Conservation (phyloP, 53 echinoderm and acorn worm genomes). For the Crossaster papposus region DNA sequence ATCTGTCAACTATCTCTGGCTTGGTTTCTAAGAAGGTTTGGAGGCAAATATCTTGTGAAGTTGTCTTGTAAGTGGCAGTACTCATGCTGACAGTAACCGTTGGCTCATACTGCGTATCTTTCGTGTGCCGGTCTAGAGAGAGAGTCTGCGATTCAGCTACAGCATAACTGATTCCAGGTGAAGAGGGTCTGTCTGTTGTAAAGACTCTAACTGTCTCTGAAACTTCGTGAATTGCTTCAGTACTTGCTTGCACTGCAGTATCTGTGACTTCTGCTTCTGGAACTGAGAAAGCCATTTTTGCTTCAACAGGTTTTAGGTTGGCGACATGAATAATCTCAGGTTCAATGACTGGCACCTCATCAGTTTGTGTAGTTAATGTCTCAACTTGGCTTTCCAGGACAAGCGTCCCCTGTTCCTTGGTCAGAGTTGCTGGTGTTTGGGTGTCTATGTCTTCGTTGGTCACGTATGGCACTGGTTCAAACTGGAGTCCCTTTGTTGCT, state of each 20-base stretch:
- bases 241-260: conserved; percentile 32
- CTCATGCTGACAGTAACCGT: conserved; percentile 28
- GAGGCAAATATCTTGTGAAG: conserved; percentile 36
- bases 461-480: conserved; percentile 51
- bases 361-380: conserved; percentile 48
- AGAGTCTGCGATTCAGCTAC: conserved; percentile 42
- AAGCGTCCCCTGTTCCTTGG: conserved; percentile 39
- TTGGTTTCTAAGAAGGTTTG: conserved; percentile 55
- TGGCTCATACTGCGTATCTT: conserved; percentile 34
- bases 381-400: not conserved
- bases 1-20: conserved; percentile 54
- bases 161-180: conserved; percentile 58
- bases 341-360: conserved; percentile 34
- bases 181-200: conserved; percentile 51
- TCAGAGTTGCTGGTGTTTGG: conserved; percentile 22
- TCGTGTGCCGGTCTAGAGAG: not conserved
- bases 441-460: conserved; percentile 52
- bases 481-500: conserved; percentile 46
- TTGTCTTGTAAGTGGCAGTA: conserved; percentile 24
- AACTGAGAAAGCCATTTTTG: conserved; percentile 3
- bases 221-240: conserved; percentile 10
- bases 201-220: conserved; percentile 25
- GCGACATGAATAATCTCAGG: conserved; percentile 42
- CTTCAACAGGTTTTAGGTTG: conserved; percentile 22
- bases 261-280: conserved; percentile 37